Conservation (phyloP, 1,140 invertebrate species). For the Conus ventricosus region DNA sequence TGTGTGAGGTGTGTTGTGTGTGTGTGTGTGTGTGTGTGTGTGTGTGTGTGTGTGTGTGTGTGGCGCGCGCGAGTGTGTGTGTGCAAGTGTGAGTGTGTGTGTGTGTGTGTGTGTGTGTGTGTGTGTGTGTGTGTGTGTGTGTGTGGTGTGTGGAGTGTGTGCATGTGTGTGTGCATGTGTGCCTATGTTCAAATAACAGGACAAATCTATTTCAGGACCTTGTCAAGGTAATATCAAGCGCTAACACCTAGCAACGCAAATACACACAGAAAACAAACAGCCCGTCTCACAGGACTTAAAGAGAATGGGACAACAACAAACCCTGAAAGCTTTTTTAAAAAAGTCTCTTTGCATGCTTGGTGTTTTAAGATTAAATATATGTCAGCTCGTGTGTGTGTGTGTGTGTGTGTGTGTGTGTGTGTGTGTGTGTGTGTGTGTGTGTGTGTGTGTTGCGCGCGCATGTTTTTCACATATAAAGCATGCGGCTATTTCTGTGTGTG, state of each 20-base stretch:
- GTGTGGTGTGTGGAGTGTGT: not conserved
- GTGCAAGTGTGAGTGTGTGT: not conserved
- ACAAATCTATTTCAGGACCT: no score
- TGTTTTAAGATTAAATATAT: no score
- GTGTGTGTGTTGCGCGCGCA: not conserved
- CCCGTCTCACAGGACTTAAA: no score
- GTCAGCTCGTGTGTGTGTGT: not conserved
- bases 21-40: slow-evolving; percentile 15
- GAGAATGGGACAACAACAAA: no score
- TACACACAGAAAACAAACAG: no score
- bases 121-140: slow-evolving; percentile 11
- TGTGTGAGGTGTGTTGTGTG: not conserved
- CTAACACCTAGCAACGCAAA: no score
- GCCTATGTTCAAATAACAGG: no score
- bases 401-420: not conserved
- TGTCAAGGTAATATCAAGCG: no score
- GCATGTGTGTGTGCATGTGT: no score
- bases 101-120: slow-evolving; percentile 14
- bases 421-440: not conserved
- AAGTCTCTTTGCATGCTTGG: no score
- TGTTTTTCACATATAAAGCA: not conserved
- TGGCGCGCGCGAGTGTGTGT: no score
- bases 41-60: slow-evolving; percentile 15
- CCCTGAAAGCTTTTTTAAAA: no score
- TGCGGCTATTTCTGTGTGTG: not conserved